Base-by-base conservation (phyloP, 1,140 invertebrate species). In the Trichonephila clavipes region DNA sequence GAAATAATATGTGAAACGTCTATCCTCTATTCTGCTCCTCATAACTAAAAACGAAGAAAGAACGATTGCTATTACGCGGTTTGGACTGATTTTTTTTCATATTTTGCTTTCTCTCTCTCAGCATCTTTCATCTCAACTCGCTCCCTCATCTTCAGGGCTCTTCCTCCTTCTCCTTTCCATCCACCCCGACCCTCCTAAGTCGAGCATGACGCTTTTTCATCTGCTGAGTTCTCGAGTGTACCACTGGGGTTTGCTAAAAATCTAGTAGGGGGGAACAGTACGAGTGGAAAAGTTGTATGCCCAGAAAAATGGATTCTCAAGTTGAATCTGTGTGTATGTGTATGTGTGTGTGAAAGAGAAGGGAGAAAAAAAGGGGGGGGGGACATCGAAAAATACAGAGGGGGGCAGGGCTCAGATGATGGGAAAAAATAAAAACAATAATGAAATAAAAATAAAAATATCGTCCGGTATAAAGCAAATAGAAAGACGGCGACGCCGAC, bases 151-250 rank as follows among this genome's bases (percentile, higher is more conserved):
- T 58, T 24, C 66, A 66, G 51, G 51, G 51, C 51, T 51, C 51
- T 51, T 51, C 51, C 83, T 59, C 83, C 8, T 40, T 62, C 87
- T 10, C 82, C 51, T 16, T 40, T 59, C 34, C 86, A 24, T 19
- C 86, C 18, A 8, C 34, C n/a, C 51, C 51, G 51, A 51, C 51
- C 18, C 28, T 66, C 24, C 86, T 44, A 64, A 62, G 58, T 66
- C 62, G 40, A 28, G 40, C 61, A 64, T 69, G 87, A 58, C 64
- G 40, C 62, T 81, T 89, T 89, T 93, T 83, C 91, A 87, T 88
- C 91, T 93, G 85, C 66, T 88, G 64, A 81, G 83, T 88, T 93
- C 91, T 93, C 61, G 83, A 87, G 83, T 77, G 83, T 40, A 28
- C 28, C 18, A 61, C 40, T 24, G n/a, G 44, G 24, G 69, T 82